Conservation (phyloP, 2,113 vertebrate genomes). For the Podarcis raffonei region DNA sequence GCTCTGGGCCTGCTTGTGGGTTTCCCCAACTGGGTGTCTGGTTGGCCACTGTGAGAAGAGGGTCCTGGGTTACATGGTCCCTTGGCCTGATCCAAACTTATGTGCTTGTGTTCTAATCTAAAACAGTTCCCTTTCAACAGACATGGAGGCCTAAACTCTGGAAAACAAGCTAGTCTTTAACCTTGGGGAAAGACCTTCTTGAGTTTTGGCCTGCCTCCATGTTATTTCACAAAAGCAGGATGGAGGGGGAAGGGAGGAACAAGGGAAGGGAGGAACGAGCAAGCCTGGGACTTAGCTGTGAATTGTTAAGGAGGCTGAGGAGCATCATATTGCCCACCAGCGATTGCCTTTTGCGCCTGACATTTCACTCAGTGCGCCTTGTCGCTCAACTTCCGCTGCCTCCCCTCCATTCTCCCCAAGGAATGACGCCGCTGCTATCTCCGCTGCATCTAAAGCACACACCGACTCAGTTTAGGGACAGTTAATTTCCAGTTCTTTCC, state of each 20-base stretch:
- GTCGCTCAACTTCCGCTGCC: constrained; percentile 5
- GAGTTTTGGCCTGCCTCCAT: background rate
- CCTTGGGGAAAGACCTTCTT: background rate
- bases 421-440: constrained; percentile 72
- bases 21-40: too few relatives aligned
- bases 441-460: constrained; percentile 75
- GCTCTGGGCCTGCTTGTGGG: too few relatives aligned
- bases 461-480: constrained; percentile 83
- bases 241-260: too few relatives aligned
- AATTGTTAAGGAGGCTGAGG: background rate
- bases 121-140: background rate
- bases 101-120: too few relatives aligned
- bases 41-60: too few relatives aligned
- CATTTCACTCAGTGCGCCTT: constrained; percentile 44
- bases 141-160: background rate
- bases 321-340: background rate
- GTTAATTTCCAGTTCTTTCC: constrained; percentile 88
- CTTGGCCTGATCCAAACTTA: too few relatives aligned
- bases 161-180: background rate
- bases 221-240: background rate
- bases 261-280: background rate
- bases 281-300: background rate
- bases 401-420: constrained; percentile 52
- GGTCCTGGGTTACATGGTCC: too few relatives aligned
- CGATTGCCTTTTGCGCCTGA: constrained; percentile 56